Conservation (phyloP, 1,140 invertebrate species). For the Chlorops oryzae region DNA sequence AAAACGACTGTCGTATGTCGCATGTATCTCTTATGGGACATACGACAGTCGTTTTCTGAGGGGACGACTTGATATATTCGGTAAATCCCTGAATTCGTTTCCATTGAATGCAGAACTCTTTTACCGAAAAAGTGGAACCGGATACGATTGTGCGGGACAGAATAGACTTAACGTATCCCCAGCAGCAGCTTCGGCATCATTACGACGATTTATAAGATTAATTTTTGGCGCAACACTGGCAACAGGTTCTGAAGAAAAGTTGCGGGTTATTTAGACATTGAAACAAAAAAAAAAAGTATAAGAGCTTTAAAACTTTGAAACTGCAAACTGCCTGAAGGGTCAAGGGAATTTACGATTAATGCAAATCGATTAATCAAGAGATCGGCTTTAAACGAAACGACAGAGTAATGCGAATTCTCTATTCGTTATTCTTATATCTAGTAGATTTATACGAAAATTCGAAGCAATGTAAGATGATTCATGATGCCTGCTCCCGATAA, state of each 20-base stretch:
- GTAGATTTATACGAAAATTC: constrained; percentile 11
- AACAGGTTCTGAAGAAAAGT: constrained; percentile 54
- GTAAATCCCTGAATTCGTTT: no score
- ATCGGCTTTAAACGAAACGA: no score
- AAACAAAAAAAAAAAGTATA: not conserved
- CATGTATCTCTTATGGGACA: no score
- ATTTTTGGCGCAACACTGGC: constrained; percentile 61
- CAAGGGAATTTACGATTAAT: no score
- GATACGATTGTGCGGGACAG: constrained; percentile 61
- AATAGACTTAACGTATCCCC: constrained; percentile 49
- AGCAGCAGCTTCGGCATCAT: constrained; percentile 25
- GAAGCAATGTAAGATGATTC: no score
- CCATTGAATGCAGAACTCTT: no score
- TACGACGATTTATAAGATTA: constrained; percentile 24
- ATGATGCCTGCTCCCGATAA: no score
- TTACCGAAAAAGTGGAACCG: constrained; percentile 59
- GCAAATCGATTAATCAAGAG: constrained; percentile 66
- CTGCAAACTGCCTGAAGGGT: constrained; percentile 19
- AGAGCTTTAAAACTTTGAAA: not conserved
- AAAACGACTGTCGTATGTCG: no score
- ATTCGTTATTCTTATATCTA: constrained; percentile 53
- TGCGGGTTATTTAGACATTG: not conserved
- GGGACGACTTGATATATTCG: no score
- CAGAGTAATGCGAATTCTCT: constrained; percentile 61
- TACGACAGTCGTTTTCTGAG: no score